These are phyloP conservation scores for Macropis europaea DNA, from an alignment of 2,888 invertebrate genomes.

Conservation along the genomic window DNA sequence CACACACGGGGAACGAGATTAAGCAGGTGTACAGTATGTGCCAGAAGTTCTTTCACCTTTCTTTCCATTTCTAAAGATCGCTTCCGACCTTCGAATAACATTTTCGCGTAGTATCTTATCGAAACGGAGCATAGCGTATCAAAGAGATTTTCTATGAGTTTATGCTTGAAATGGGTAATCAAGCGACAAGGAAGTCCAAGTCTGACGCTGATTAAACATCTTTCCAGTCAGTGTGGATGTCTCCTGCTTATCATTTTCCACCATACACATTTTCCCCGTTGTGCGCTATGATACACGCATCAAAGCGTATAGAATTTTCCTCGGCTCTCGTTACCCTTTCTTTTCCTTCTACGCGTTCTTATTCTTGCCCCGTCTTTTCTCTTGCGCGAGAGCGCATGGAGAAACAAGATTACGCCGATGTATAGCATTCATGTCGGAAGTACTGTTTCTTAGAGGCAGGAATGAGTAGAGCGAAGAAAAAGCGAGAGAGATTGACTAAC, in stretches of 20 bases:
- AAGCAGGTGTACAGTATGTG: constrained; percentile 66
- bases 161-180: neutral
- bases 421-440: constrained; percentile 61
- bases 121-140: constrained; percentile 15
- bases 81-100: neutral
- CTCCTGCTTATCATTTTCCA: too few species aligned
- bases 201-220: too few species aligned
- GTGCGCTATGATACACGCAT: constrained; percentile 17
- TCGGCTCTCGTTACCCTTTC: constrained; percentile 56
- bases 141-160: constrained; percentile 10
- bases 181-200: too few species aligned
- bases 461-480: constrained; percentile 33
- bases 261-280: too few species aligned
- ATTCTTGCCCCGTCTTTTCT: constrained; percentile 61
- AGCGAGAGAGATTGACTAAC: constrained; percentile 66
- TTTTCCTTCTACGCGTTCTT: constrained; percentile 56
- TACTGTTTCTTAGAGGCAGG: constrained; percentile 45
- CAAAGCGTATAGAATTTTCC: constrained; percentile 68
- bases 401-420: constrained; percentile 74
- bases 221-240: too few species aligned
- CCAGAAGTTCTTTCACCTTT: constrained; percentile 39
- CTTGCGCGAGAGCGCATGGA: constrained; percentile 38
- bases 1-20: constrained; percentile 70
- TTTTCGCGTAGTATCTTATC: neutral
- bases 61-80: neutral